A percentile compares a stretch with the other conserved stretches of the same genome.
phyloP scores from a whole-genome alignment of 2,888 invertebrate species.

The Zaprionus obscuricornis region DNA sequence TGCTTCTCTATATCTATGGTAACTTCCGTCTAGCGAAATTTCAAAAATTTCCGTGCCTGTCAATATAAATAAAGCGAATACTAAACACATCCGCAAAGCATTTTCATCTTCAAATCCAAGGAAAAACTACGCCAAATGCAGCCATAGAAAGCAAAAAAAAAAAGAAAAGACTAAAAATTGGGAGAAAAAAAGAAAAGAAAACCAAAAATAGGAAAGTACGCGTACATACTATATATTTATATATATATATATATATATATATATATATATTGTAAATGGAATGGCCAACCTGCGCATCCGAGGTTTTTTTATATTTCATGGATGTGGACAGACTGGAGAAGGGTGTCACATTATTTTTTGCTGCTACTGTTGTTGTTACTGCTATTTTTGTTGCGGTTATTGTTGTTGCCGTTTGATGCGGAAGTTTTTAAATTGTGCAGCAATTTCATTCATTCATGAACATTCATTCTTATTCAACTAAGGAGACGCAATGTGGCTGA shows the following conservation, averaged over 20 bases:
- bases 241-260: constrained; percentile 6
- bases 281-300: constrained; percentile 36
- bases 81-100: constrained; percentile 51
- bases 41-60: constrained; percentile 37
- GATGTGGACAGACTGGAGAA: background rate
- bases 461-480: constrained; percentile 30
- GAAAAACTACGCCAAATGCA: constrained; percentile 37
- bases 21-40: constrained; percentile 26
- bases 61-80: constrained; percentile 55
- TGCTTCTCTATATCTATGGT: no score
- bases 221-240: background rate
- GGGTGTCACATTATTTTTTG: constrained; percentile 7
- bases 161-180: constrained; percentile 1
- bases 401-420: constrained; percentile 60
- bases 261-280: constrained; percentile 7
- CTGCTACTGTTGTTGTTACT: constrained; percentile 21
- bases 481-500: constrained; percentile 22
- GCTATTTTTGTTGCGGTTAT: constrained; percentile 15
- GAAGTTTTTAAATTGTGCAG: constrained; percentile 74
- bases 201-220: background rate
- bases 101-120: constrained; percentile 3
- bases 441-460: constrained; percentile 65
- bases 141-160: background rate
- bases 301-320: constrained; percentile 13
- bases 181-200: constrained; percentile 1